Evolutionary conservation across 2,113 vertebrate species (phyloP).

Genomic region (Alethe castanea): DNA sequence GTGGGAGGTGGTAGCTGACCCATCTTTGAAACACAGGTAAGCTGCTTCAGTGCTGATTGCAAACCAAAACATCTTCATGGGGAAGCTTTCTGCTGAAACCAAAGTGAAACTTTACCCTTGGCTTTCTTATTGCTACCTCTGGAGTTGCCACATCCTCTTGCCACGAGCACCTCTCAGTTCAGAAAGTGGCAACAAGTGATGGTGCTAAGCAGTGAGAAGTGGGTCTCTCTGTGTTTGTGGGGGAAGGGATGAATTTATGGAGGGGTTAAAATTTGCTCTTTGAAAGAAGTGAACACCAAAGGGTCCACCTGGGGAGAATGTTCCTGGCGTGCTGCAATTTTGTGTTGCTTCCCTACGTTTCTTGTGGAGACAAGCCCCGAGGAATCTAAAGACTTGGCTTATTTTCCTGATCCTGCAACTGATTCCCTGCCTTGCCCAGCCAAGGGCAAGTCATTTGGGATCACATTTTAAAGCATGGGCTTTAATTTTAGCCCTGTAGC

Average conservation of each 20-base stretch:
- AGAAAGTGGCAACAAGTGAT: neutral
- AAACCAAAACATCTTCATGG: neutral
- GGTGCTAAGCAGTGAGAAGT: neutral
- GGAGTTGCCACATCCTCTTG: conserved; percentile 37
- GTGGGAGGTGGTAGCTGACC: neutral
- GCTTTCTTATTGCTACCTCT: neutral
- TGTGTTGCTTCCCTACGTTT: neutral
- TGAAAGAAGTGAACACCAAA: neutral
- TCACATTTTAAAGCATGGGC: neutral
- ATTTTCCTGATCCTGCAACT: conserved; percentile 32
- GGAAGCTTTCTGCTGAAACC: conserved; percentile 1
- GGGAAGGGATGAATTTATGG: neutral
- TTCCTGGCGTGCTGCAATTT: neutral
- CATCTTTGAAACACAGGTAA: neutral
- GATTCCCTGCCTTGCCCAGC: conserved; percentile 16
- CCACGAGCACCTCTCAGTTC: neutral
- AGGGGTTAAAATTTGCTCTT: neutral
- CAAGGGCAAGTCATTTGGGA: conserved; percentile 9
- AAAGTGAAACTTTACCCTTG: neutral
- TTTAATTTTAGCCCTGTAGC: neutral
- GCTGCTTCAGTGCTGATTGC: neutral
- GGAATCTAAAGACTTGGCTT: conserved; percentile 48
- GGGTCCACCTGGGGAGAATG: neutral
- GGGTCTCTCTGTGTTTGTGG: neutral
- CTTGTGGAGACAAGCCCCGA: conserved; percentile 56